A percentile compares a stretch with the other conserved stretches of the same genome.
Evolutionary conservation across 2,888 invertebrate species (phyloP).

Genomic region (Rhagonycha fulva): DNA sequence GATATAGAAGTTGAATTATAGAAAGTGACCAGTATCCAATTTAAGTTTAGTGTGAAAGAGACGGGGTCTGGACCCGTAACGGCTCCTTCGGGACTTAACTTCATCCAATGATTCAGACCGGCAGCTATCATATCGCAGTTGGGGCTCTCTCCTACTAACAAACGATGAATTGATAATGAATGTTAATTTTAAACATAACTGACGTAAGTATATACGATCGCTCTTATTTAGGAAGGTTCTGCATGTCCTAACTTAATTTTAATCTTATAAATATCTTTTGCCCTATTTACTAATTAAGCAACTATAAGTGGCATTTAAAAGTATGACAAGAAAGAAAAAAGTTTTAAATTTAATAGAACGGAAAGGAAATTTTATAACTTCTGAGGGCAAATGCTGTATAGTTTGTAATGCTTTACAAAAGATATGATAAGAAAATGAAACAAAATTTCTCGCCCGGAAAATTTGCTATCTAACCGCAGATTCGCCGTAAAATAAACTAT

Average conservation of each 20-base stretch:
- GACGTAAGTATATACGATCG: conserved; percentile 45
- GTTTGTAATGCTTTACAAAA: too few relatives aligned
- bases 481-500: not conserved
- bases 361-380: not conserved
- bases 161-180: conserved; percentile 51
- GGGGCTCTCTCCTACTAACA: conserved; percentile 36
- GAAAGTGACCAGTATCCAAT: conserved; percentile 58
- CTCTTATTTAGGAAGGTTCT: conserved; percentile 41
- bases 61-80: conserved; percentile 53
- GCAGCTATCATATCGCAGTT: conserved; percentile 50
- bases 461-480: too few relatives aligned
- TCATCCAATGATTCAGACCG: conserved; percentile 55
- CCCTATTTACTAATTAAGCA: not conserved
- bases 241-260: conserved; percentile 16
- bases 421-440: too few relatives aligned
- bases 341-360: too few relatives aligned
- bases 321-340: not conserved
- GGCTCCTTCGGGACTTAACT: conserved; percentile 52
- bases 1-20: conserved; percentile 57
- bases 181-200: conserved; percentile 49
- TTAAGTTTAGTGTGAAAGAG: conserved; percentile 56
- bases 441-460: too few relatives aligned
- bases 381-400: not conserved
- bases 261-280: not conserved
- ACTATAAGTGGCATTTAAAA: not conserved